Conservation (phyloP, 2,113 vertebrate species). For the Scalopus aquaticus region DNA sequence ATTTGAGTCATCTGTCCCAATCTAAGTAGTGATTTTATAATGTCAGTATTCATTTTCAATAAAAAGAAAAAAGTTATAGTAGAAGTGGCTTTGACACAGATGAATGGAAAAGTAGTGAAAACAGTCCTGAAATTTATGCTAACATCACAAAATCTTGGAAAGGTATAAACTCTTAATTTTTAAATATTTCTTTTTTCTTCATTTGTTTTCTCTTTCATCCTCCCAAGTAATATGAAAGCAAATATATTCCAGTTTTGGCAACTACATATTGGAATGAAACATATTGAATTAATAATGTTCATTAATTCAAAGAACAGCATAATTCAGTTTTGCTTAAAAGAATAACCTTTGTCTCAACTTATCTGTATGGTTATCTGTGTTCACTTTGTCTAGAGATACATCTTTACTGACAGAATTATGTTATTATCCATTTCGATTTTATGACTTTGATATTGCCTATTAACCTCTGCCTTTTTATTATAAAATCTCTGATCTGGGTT, state of each 20-base stretch:
- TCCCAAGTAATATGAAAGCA: neutral
- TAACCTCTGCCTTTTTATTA: neutral
- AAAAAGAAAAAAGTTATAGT: constrained; percentile 9
- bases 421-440: neutral
- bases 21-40: constrained; percentile 57
- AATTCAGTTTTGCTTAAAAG: constrained; percentile 1
- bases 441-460: neutral
- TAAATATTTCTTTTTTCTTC: neutral
- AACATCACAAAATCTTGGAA: neutral
- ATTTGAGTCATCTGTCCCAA: constrained; percentile 25
- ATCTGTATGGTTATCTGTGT: neutral
- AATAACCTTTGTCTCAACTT: neutral
- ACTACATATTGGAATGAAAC: neutral
- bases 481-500: neutral
- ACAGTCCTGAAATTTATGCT: neutral
- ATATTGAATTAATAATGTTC: neutral
- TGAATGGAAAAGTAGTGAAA: constrained; percentile 9
- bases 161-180: neutral
- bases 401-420: neutral
- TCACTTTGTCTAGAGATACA: neutral
- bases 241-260: neutral
- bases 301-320: neutral
- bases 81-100: constrained; percentile 31
- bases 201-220: neutral
- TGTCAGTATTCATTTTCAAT: constrained; percentile 66